Evolutionary conservation across 2,113 vertebrate species (phyloP), one percentile per base, ranked within the genome.

Genomic region (Clarias macrocephalus): DNA sequence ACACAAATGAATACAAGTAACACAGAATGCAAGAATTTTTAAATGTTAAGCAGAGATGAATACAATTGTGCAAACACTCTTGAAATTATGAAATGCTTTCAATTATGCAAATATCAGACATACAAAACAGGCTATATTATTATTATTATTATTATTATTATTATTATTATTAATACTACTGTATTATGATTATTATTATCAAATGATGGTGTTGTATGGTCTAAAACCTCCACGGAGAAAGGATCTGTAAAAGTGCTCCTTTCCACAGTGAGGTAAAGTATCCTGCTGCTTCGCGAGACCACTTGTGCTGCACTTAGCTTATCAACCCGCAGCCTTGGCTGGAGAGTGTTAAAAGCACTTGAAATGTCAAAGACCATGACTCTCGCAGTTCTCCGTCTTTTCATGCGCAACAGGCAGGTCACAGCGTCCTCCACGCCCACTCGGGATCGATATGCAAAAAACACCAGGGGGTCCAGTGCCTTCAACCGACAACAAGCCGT

Each of bases 301-400:
- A 70, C 82, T 83, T 83, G 65, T 57, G 42, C 82, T 70, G 82
- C 82, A 68, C 82, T 83, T 83, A 81, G 79, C 79, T 81, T 25
- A 81, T 81, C 57, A 81, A 57, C 79, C 56, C 11, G 12, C 30
- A 60, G 57, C 59, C 33, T 81, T 62, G 79, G 57, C 79, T 15
- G 21, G 5, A 62, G 57, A 57, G 79, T 81, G 79, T 62, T 37
- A 81, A 81, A 81, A 62, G 57, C 79, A 83, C 82, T 83, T 70
- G 65, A 57, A 2, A 28, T 70, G 63, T 23, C 82, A 83, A 57
- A 82, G 60, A 82, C 16, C 82, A 83, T 30, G 37, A 66, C 42
- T 82, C 81, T 63, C 37, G 25, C 79, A 62, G 57, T 23, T 7
- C 77, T 15, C 11, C 9, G 5, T n/a, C 37, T 76, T 76, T 23